Conservation (phyloP, 2,888 invertebrate species). For the Bruchidius siliquastri region DNA sequence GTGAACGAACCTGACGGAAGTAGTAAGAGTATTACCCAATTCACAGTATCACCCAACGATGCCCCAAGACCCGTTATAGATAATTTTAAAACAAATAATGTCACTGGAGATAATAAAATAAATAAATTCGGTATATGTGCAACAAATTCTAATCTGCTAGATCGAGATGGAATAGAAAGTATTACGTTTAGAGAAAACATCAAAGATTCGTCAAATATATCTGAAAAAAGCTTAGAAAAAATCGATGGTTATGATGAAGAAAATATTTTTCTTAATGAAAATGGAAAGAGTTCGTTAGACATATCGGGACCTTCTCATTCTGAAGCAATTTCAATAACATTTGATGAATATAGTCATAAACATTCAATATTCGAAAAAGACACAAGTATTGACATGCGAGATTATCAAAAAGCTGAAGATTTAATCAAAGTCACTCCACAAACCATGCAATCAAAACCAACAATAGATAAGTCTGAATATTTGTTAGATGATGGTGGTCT, state of each 20-base stretch:
- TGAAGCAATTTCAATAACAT: background rate
- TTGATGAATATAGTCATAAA: background rate
- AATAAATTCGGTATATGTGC: background rate
- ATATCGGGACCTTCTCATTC: background rate
- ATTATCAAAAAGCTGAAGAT: background rate
- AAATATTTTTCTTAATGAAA: background rate
- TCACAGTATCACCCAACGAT: background rate
- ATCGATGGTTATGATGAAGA: background rate
- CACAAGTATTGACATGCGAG: no score
- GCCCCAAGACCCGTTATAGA: background rate
- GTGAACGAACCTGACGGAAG: no score
- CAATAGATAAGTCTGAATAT: background rate
- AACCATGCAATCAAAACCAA: background rate
- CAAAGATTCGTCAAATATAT: background rate
- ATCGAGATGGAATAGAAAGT: background rate
- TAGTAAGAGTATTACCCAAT: background rate
- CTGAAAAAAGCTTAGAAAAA: background rate
- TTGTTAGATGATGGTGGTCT: background rate
- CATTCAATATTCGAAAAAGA: no score
- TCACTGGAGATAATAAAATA: background rate
- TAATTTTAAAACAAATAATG: background rate
- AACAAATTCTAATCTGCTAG: background rate
- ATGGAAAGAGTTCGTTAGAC: background rate
- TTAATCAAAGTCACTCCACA: background rate
- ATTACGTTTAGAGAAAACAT: background rate